A percentile compares a stretch with the other conserved stretches of the same genome.
Evolutionary conservation across 2,888 invertebrate genomes (phyloP).

Genomic region (Fragum fragum): DNA sequence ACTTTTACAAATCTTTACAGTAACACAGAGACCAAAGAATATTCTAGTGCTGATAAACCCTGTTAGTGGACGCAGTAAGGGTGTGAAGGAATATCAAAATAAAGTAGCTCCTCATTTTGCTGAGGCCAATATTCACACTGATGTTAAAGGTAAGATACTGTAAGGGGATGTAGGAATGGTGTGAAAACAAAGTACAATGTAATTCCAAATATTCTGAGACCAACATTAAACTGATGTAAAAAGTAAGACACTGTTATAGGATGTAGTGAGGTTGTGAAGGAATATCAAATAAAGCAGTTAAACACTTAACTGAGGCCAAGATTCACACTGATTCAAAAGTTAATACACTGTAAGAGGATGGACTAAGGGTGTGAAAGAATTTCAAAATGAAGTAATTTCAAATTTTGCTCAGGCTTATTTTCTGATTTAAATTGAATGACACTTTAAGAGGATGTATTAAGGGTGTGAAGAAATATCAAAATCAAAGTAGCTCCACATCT

Average conservation of each 20-base stretch:
- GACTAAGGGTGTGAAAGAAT: too few relatives aligned
- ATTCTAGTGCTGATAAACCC: constrained; percentile 65
- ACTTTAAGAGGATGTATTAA: constrained; percentile 56
- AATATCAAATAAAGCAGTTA: constrained; percentile 48
- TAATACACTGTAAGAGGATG: too few relatives aligned
- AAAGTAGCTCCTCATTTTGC: constrained; percentile 51
- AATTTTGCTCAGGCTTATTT: too few relatives aligned
- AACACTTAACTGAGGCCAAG: constrained; percentile 45
- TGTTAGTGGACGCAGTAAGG: constrained; percentile 53
- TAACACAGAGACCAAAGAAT: constrained; percentile 37
- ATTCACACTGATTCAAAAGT: constrained; percentile 58
- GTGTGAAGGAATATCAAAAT: constrained; percentile 40
- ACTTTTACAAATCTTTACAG: constrained; percentile 26
- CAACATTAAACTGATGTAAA: too few relatives aligned
- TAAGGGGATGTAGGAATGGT: too few relatives aligned
- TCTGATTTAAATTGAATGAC: constrained; percentile 59
- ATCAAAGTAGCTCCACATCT: constrained; percentile 52
- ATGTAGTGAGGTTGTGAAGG: constrained; percentile 39
- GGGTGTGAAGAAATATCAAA: constrained; percentile 45
- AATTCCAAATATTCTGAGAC: too few relatives aligned
- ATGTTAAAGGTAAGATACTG: constrained; percentile 58
- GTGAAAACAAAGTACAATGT: too few relatives aligned
- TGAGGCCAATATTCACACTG: constrained; percentile 50
- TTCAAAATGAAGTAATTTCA: too few relatives aligned
- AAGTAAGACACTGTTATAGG: constrained; percentile 61